Evolutionary conservation across 2,888 invertebrate genomes (phyloP), one percentile per base, ranked within the genome.

Genomic region (Adela reaumurella): DNA sequence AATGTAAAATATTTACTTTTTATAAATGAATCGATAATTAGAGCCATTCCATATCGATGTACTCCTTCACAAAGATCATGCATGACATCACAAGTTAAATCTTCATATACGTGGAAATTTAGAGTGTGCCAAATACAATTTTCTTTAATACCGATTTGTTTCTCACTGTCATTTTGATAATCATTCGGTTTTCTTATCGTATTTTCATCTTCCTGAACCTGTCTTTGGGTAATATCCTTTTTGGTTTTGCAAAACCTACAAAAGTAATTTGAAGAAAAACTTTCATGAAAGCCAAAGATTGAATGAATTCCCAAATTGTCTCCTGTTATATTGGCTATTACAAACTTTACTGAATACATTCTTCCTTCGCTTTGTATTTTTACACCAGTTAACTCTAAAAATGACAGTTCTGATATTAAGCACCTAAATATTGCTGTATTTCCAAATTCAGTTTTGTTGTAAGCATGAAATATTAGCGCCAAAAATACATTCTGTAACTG

Each of bases 41-140:
- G 46, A 3, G 56, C 54, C 58, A 62, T 58, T 29, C 55, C 61
- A 53, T 62, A 60, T 45, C 59, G 48, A 46, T 53, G 53, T 19
- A 61, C 49, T 17, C 61, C 59, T 49, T 60, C 57, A 51, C 51
- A 57, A 19, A 61, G 45, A 50, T 64, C 61, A 46, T 64, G 64
- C 59, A 63, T 60, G 14, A 62, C 53, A 51, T 63, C 64, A 53
- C 58, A 58, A 8, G 54, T 54, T 11, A 55, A 20, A 55, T 63
- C 63, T 35, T 53, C 49, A 46, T 57, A 58, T 43, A 54, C 49
- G 56, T 64, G 59, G 57, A 60, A 62, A 52, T 43, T 17, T 35
- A 51, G 46, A 11, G 35, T 11, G 56, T 63, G 53, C 54, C 58
- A 62, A 29, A 58, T 48, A 50, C 59, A 59, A 19, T 52, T 44